A percentile compares a stretch with the other conserved stretches of the same genome.
phyloP scores from a whole-genome alignment of 1,140 invertebrate genomes.

The Drosophila parabipectinata region DNA sequence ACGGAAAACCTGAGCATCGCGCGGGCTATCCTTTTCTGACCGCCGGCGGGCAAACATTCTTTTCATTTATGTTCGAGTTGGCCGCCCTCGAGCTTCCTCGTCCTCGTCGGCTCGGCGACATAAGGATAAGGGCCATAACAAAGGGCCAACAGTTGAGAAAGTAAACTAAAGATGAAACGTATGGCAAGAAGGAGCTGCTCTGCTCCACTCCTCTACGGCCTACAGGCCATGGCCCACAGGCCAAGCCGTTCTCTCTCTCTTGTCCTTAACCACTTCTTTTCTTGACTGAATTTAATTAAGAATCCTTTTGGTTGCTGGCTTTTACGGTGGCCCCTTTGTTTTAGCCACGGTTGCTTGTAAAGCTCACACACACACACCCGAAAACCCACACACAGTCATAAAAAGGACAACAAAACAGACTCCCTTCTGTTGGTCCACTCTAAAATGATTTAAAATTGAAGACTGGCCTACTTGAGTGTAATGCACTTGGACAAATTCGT shows the following conservation, averaged over 20 bases:
- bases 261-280: conserved; percentile 48
- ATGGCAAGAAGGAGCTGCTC: conserved; percentile 20
- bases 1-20: conserved; percentile 39
- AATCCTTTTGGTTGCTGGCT: conserved; percentile 68
- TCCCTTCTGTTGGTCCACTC: conserved; percentile 30
- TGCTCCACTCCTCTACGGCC: not conserved
- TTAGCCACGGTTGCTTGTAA: conserved; percentile 14
- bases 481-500: conserved; percentile 22
- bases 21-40: conserved; percentile 64
- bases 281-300: conserved; percentile 77
- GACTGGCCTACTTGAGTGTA: conserved; percentile 8
- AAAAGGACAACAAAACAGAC: conserved; percentile 61
- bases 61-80: conserved; percentile 58
- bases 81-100: conserved; percentile 36
- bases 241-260: conserved; percentile 18
- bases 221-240: too few species aligned
- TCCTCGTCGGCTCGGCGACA: conserved; percentile 26
- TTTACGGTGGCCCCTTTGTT: conserved; percentile 51
- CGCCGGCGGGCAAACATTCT: conserved; percentile 68
- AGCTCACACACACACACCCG: conserved; percentile 3
- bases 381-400: conserved; percentile 9
- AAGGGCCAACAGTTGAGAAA: conserved; percentile 52
- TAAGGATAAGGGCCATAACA: conserved; percentile 68
- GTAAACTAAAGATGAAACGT: conserved; percentile 53
- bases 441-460: conserved; percentile 52